Base-by-base conservation (phyloP, 2,113 vertebrate species). In the Hystrix brachyura region DNA sequence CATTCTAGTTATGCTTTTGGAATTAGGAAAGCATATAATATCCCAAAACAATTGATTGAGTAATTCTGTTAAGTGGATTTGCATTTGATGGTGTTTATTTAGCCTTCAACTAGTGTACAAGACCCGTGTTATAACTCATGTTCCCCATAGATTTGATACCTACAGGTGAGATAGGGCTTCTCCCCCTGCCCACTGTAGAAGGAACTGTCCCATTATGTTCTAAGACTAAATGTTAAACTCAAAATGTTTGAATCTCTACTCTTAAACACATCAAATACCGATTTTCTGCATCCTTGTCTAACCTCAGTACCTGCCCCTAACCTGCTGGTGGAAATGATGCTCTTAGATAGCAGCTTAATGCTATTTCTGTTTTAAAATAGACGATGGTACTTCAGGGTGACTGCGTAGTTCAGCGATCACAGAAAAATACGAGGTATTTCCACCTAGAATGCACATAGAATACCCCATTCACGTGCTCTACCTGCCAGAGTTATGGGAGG, bases 311-410 rank as follows among this genome's bases (percentile, higher is more conserved):
- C 18, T 82, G 5, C 9, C 34, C 29, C 3, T 43, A 9, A 67
- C 1, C 27, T 34, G 14, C n/a, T 67, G 43, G 51, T 32, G 64
- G 74, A 69, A 89, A 43, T 14, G 57, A 55, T 93, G 69, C n/a
- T 53, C 53, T 87, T 80, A 7, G 67, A 14, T 53, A 96, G 25
- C 21, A 78, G 43, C 43, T 90, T 91, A 38, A 38, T 7, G 17
- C 4, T 72, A 46, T 84, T 88, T 95, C 69, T 72, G 55, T 71
- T 95, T 92, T 71, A 43, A 80, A 94, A 69, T 65, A 55, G 51
- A 17, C 46, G 38, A 32, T 86, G 32, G 10, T 83, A 10, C 23
- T 86, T 95, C 14, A n/a, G 88, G 57, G 51, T 46, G 95, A 64
- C 90, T 76, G 23, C 19, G 7, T 53, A 7, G n/a, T 27, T 95